Percentiles rank a stretch among this genome's conserved stretches.
Evolutionary conservation across 2,797 vertebrate genomes (phyloP).

Genomic region (Galagoides demidoff): DNA sequence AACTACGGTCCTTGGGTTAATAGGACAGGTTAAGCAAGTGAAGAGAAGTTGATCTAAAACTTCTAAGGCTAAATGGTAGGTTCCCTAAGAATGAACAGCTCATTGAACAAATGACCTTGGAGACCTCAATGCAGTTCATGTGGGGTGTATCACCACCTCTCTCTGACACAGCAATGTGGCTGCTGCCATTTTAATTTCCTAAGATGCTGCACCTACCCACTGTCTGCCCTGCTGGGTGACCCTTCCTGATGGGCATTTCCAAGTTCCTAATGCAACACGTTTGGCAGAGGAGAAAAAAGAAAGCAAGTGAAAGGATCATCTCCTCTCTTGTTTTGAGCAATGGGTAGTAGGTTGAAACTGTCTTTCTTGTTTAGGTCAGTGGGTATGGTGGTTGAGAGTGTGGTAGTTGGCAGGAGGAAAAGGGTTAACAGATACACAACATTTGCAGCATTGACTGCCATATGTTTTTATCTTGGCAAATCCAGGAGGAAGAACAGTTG

Average conservation of each 20-base stretch:
- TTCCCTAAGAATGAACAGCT: not conserved
- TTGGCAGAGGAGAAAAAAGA: not conserved
- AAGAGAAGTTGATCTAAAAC: not conserved
- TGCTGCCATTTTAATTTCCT: not conserved
- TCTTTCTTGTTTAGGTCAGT: not conserved
- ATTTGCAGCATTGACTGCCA: not conserved
- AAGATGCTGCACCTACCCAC: not conserved
- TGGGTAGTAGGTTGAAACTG: not conserved
- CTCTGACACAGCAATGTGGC: not conserved
- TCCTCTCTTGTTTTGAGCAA: not conserved
- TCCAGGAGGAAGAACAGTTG: not conserved
- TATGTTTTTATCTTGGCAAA: not conserved
- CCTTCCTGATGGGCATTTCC: not conserved
- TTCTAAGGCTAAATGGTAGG: not conserved
- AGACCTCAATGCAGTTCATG: not conserved
- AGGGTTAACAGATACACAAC: not conserved
- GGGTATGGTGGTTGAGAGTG: not conserved
- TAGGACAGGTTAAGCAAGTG: not conserved
- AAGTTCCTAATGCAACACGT: not conserved
- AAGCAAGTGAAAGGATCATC: not conserved
- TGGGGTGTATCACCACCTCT: not conserved
- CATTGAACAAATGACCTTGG: not conserved
- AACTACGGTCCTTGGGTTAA: not conserved
- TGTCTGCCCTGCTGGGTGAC: not conserved
- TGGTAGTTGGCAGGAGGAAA: not conserved